phyloP scores from a whole-genome alignment of 2,888 invertebrate genomes.

The Cosmorhoe ocellata region DNA sequence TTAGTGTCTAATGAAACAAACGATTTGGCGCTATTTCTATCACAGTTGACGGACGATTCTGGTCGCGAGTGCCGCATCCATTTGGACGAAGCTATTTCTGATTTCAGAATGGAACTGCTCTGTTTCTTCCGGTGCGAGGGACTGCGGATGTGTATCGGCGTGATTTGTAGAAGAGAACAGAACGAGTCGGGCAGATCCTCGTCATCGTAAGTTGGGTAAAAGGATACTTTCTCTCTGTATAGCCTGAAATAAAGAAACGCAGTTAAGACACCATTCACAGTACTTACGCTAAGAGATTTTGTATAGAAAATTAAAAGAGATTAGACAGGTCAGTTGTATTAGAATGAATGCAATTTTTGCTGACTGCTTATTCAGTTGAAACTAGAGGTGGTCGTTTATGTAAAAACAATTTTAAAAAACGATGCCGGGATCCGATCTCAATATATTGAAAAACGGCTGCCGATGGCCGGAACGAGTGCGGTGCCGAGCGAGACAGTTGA shows the following conservation, averaged over 20 bases:
- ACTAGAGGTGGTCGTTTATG: no score
- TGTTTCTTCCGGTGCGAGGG: constrained; percentile 61
- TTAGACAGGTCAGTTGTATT: no score
- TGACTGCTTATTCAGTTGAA: no score
- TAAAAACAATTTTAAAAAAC: no score
- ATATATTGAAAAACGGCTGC: no score
- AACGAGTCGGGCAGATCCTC: constrained; percentile 61
- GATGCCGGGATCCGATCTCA: no score
- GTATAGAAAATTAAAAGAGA: no score
- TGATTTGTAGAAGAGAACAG: constrained; percentile 72
- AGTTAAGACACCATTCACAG: no score
- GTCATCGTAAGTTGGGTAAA: constrained; percentile 52
- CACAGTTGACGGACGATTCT: constrained; percentile 69
- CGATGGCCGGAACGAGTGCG: no score
- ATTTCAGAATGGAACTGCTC: constrained; percentile 66
- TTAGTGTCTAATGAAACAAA: constrained; percentile 71
- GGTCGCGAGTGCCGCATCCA: constrained; percentile 73
- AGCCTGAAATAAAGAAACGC: constrained; percentile 22
- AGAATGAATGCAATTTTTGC: no score
- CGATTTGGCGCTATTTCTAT: constrained; percentile 76
- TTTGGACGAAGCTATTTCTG: constrained; percentile 73
- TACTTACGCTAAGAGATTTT: no score
- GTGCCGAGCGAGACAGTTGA: no score
- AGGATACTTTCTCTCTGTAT: constrained; percentile 53
- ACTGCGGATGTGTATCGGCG: constrained; percentile 69